Percentiles rank a stretch among this genome's conserved stretches.
Evolutionary conservation across 23 tunicate species (phyloP).

Genomic region (Diplosoma virens): DNA sequence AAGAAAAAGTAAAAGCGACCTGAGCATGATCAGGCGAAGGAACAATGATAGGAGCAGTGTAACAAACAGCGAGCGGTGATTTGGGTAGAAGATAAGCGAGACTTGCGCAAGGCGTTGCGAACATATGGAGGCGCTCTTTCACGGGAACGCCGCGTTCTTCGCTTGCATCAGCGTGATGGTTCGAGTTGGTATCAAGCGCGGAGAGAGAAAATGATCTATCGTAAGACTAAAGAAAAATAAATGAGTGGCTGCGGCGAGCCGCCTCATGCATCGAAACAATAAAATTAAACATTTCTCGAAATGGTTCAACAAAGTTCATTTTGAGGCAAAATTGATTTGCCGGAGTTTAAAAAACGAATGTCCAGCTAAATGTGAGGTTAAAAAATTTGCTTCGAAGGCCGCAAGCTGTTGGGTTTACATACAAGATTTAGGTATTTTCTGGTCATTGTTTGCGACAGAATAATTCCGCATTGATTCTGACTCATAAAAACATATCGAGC

Average conservation of each 20-base stretch:
- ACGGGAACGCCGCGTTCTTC: conserved; percentile 18
- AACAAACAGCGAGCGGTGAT: conserved; percentile 5
- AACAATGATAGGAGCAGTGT: background rate
- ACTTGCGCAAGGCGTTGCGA: conserved; percentile 2
- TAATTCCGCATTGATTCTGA: too few relatives aligned
- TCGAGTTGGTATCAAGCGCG: background rate
- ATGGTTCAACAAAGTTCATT: background rate
- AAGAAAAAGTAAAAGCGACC: too few relatives aligned
- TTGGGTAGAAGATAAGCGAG: conserved; percentile 44
- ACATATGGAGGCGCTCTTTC: conserved; percentile 16
- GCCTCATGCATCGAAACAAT: background rate
- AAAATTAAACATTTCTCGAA: background rate
- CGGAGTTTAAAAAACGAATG: background rate
- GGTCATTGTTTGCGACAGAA: too few relatives aligned
- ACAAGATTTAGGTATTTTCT: too few relatives aligned
- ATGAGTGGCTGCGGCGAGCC: too few relatives aligned
- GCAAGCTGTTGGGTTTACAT: too few relatives aligned
- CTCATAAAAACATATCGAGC: too few relatives aligned
- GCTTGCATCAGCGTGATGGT: background rate
- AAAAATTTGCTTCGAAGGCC: too few relatives aligned
- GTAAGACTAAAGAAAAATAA: background rate
- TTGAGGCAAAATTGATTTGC: too few relatives aligned
- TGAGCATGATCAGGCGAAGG: background rate
- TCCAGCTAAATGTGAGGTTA: too few relatives aligned
- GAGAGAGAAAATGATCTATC: background rate